phyloP scores from a whole-genome alignment of 1,140 invertebrate species.

The Philopotamus ludificatus region DNA sequence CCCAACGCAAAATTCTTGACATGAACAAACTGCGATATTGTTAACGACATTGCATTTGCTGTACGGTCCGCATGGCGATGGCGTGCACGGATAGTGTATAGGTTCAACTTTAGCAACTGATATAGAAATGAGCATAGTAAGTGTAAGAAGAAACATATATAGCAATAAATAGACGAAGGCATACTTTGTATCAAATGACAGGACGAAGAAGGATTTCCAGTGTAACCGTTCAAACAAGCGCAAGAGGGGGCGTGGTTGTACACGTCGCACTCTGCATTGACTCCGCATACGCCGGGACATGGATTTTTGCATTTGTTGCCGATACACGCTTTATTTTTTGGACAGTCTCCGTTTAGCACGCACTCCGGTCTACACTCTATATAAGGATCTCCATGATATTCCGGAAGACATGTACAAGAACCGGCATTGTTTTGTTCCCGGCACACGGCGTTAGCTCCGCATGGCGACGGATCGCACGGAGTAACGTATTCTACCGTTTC shows the following conservation, averaged over 20 bases:
- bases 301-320: slow-evolving; percentile 67
- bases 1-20: slow-evolving; percentile 73
- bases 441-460: slow-evolving; percentile 79
- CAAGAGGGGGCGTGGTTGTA: slow-evolving; percentile 70
- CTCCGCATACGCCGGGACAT: slow-evolving; percentile 63
- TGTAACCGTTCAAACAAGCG: slow-evolving; percentile 64
- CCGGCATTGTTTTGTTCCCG: slow-evolving; percentile 70
- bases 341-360: slow-evolving; percentile 67
- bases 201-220: slow-evolving; percentile 71
- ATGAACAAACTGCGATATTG: slow-evolving; percentile 76
- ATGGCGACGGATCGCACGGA: slow-evolving; percentile 68
- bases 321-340: slow-evolving; percentile 60
- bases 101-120: slow-evolving; percentile 57
- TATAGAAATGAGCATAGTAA: slow-evolving; percentile 42
- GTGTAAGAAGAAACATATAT: slow-evolving; percentile 47
- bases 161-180: slow-evolving; percentile 51
- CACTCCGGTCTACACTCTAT: slow-evolving; percentile 75
- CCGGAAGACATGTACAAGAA: slow-evolving; percentile 68
- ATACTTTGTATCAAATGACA: slow-evolving; percentile 59
- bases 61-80: slow-evolving; percentile 79
- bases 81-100: slow-evolving; percentile 69
- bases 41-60: slow-evolving; percentile 73
- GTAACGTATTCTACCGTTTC: slow-evolving; percentile 51
- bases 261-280: slow-evolving; percentile 68
- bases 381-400: slow-evolving; percentile 72